These are phyloP conservation scores for Halichoeres trimaculatus DNA, from an alignment of 2,113 vertebrate species.

Conservation along the genomic window DNA sequence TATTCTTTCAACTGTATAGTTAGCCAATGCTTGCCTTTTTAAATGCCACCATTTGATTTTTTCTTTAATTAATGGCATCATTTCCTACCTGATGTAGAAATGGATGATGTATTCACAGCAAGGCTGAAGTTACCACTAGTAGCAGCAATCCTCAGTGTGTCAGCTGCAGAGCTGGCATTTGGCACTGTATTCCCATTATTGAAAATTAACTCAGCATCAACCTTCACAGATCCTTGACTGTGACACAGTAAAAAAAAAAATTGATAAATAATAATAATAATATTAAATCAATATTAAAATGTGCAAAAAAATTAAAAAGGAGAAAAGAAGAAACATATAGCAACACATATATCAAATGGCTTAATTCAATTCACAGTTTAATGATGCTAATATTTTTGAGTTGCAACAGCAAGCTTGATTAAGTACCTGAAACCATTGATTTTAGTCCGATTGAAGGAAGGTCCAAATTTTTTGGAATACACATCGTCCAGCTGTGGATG, in stretches of 20 bases:
- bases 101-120: slow-evolving; percentile 6
- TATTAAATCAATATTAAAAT: no score
- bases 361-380: no score
- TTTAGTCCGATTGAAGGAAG: not conserved
- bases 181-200: not conserved
- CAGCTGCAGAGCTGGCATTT: not conserved
- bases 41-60: not conserved
- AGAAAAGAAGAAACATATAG: no score
- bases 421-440: not conserved
- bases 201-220: slow-evolving; percentile 13
- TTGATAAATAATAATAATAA: not conserved
- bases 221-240: slow-evolving; percentile 24
- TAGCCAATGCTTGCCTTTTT: not conserved
- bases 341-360: no score
- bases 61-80: not conserved
- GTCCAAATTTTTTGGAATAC: not conserved
- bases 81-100: not conserved
- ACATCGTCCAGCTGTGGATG: no score
- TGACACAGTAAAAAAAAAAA: not conserved
- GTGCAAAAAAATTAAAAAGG: no score
- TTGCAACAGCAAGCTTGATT: not conserved
- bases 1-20: not conserved
- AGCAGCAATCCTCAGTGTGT: slow-evolving; percentile 7
- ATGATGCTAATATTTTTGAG: no score
- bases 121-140: slow-evolving; percentile 4